phyloP scores from a whole-genome alignment of 2,113 vertebrate genomes.

The Irena cyanogastra region DNA sequence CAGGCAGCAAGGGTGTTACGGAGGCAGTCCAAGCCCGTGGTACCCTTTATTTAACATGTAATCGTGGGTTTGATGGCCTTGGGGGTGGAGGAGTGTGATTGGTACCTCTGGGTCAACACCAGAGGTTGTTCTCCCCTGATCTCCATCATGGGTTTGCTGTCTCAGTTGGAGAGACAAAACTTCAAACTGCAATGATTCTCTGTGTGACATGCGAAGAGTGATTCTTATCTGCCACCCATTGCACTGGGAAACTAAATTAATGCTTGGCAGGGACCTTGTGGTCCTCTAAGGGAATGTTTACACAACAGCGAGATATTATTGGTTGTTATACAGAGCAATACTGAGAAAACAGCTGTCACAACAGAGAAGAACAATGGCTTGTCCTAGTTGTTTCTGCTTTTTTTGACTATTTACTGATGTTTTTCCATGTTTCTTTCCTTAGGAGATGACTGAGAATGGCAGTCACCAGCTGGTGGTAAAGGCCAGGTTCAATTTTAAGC shows the following conservation, averaged over 20 bases:
- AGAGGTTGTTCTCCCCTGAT: background rate
- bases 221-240: background rate
- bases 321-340: background rate
- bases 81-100: background rate
- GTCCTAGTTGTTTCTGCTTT: background rate
- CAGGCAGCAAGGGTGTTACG: constrained; percentile 56
- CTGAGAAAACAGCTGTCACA: constrained; percentile 46
- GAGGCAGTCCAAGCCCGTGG: constrained; percentile 85
- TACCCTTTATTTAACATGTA: constrained; percentile 48
- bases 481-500: constrained; percentile 97
- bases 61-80: background rate
- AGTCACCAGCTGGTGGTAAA: constrained; percentile 87
- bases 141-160: background rate
- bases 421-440: constrained; percentile 15
- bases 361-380: constrained; percentile 14
- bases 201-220: background rate
- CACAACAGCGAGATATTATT: background rate
- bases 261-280: background rate
- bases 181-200: background rate
- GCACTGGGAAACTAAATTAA: background rate
- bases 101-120: background rate
- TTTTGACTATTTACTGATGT: background rate
- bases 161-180: fast-evolving
- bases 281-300: background rate
- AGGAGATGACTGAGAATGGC: constrained; percentile 98